A percentile compares a stretch with the other conserved stretches of the same genome.
phyloP scores from a whole-genome alignment of 1,140 invertebrate genomes.

The Polypedilum pembai region DNA sequence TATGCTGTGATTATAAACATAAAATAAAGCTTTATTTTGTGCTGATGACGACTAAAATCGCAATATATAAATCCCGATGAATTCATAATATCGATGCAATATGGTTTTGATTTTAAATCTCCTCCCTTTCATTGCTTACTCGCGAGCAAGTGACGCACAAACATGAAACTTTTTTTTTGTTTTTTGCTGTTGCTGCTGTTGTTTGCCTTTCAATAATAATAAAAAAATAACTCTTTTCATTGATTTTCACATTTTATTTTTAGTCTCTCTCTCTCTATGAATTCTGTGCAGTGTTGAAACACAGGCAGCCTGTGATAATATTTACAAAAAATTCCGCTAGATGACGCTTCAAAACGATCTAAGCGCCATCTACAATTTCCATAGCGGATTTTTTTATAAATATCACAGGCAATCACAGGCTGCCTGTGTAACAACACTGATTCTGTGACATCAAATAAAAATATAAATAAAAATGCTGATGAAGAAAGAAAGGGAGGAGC shows the following conservation, averaged over 20 bases:
- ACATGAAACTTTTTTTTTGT: background rate
- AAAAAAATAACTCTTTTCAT: slow-evolving; percentile 11
- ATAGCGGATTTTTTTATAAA: too few species aligned
- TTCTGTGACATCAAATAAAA: background rate
- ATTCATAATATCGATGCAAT: background rate
- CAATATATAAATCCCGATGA: too few species aligned
- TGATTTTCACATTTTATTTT: slow-evolving; percentile 14
- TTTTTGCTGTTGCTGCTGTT: background rate
- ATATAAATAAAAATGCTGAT: background rate
- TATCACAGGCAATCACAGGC: too few species aligned
- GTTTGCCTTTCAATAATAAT: slow-evolving; percentile 12
- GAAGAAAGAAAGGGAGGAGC: background rate
- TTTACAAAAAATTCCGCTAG: too few species aligned
- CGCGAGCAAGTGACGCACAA: background rate
- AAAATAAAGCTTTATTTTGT: too few species aligned
- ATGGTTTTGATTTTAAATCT: background rate
- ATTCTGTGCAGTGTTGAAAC: background rate
- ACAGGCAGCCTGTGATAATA: too few species aligned
- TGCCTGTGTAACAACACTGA: background rate
- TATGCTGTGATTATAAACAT: too few species aligned
- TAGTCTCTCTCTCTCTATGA: background rate
- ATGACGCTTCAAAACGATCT: too few species aligned
- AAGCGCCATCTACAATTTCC: too few species aligned
- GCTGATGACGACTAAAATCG: too few species aligned
- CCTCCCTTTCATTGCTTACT: too few species aligned